Evolutionary conservation across 2,888 invertebrate genomes (phyloP).

Genomic region (Agrotis exclamationis): DNA sequence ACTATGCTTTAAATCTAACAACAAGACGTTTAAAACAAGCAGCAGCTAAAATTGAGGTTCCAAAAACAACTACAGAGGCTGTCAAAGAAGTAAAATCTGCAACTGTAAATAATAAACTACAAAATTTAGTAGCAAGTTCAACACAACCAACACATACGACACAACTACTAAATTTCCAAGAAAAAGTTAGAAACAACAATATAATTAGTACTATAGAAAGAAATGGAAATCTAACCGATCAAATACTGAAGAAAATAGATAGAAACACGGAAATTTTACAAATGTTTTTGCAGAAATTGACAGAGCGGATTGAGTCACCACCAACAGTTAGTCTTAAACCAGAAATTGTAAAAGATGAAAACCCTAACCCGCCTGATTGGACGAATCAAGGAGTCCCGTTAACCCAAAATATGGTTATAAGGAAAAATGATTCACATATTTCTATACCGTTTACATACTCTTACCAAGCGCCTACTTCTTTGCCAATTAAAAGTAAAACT

Average conservation of each 20-base stretch:
- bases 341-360: conserved; percentile 3
- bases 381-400: conserved; percentile 5
- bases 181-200: conserved; percentile 56
- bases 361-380: conserved; percentile 13
- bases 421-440: conserved; percentile 62
- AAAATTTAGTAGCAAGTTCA: conserved; percentile 21
- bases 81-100: conserved; percentile 46
- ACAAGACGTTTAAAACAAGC: conserved; percentile 44
- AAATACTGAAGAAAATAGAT: conserved; percentile 82
- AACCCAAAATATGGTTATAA: conserved; percentile 26
- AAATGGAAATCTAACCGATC: conserved; percentile 79
- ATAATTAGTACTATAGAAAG: conserved; percentile 72
- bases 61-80: conserved; percentile 47
- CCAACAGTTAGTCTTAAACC: not conserved
- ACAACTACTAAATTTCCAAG: conserved; percentile 28
- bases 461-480: conserved; percentile 63
- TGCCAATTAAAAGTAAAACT: conserved; percentile 47
- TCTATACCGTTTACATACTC: conserved; percentile 76
- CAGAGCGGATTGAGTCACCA: conserved; percentile 61
- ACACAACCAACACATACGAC: conserved; percentile 18
- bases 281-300: conserved; percentile 76
- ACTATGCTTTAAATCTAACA: conserved; percentile 48
- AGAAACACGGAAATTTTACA: conserved; percentile 80
- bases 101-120: conserved; percentile 21
- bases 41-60: conserved; percentile 54